phyloP scores from a whole-genome alignment of 2,113 vertebrate species.

The Paralichthys olivaceus region DNA sequence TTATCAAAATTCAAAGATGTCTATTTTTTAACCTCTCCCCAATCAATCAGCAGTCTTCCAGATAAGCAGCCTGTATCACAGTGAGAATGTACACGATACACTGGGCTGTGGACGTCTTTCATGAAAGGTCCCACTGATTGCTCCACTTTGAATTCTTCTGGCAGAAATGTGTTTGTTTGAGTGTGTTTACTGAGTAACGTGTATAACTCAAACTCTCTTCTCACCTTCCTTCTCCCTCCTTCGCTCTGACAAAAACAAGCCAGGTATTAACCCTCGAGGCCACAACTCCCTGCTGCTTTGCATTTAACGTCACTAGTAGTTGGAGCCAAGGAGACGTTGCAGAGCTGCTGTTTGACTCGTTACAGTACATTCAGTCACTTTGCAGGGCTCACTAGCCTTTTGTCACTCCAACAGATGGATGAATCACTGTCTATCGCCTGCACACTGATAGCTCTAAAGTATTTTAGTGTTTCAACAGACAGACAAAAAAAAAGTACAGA shows the following conservation, averaged over 20 bases:
- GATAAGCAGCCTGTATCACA: conserved; percentile 44
- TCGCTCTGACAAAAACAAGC: conserved; percentile 54
- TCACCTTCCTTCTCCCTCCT: neutral
- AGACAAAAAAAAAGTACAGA: neutral
- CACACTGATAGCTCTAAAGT: conserved; percentile 19
- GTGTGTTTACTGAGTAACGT: conserved; percentile 33
- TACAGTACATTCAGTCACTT: conserved; percentile 19
- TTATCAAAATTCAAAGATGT: neutral
- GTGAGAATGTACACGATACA: conserved; percentile 52
- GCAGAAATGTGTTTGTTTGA: neutral
- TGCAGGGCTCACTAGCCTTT: conserved; percentile 15
- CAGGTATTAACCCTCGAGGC: conserved; percentile 34
- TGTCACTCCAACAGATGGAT: conserved; percentile 24
- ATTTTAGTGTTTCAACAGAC: conserved; percentile 5
- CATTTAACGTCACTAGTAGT: conserved; percentile 46
- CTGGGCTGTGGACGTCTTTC: neutral
- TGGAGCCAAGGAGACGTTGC: conserved; percentile 12
- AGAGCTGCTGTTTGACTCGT: conserved; percentile 39
- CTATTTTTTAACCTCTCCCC: conserved; percentile 14
- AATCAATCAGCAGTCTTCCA: conserved; percentile 9
- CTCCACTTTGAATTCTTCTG: neutral
- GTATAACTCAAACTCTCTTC: conserved; percentile 37
- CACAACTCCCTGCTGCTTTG: conserved; percentile 51
- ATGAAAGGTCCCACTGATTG: conserved; percentile 21
- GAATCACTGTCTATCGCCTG: conserved; percentile 34